phyloP scores from a whole-genome alignment of 2,113 vertebrate genomes.

The Ascaphus truei region DNA sequence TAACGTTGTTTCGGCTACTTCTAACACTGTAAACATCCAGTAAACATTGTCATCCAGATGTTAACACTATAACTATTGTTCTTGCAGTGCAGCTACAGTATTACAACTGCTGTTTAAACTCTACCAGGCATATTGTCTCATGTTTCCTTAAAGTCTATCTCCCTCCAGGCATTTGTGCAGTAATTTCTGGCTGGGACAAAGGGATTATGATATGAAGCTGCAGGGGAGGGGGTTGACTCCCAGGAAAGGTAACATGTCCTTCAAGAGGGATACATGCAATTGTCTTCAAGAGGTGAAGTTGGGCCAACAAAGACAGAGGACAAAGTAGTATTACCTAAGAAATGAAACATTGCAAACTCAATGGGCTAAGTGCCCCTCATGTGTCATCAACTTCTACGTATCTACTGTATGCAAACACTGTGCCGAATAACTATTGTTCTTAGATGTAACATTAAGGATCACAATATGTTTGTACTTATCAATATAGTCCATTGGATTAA shows the following conservation, averaged over 20 bases:
- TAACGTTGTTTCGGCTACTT: neutral
- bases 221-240: neutral
- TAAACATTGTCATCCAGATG: constrained; percentile 12
- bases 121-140: neutral
- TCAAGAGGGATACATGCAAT: too few relatives aligned
- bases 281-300: too few relatives aligned
- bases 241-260: neutral
- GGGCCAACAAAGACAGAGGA: too few relatives aligned
- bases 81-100: neutral
- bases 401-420: too few relatives aligned
- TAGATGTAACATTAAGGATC: too few relatives aligned
- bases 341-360: too few relatives aligned
- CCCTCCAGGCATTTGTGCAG: neutral
- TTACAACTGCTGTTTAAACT: constrained; percentile 13
- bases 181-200: neutral
- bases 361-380: too few relatives aligned
- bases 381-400: too few relatives aligned
- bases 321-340: too few relatives aligned
- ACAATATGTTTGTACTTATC: too few relatives aligned
- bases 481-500: too few relatives aligned
- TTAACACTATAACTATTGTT: constrained; percentile 23
- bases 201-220: neutral
- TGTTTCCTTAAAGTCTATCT: neutral
- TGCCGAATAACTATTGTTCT: too few relatives aligned
- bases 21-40: constrained; percentile 6